phyloP scores from a whole-genome alignment of 2,888 invertebrate species.

The Cotesia congregata region DNA sequence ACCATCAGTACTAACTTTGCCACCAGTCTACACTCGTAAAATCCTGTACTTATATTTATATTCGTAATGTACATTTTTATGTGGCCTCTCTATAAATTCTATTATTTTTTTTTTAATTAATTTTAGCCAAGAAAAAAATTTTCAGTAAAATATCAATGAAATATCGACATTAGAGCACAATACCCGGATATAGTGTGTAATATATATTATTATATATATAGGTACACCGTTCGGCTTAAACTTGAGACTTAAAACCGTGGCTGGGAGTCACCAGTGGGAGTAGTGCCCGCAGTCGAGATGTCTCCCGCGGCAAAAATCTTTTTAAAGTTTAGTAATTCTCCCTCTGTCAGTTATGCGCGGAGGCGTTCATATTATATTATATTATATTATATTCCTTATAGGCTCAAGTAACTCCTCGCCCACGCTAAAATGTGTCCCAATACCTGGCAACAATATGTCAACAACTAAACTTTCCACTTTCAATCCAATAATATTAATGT shows the following conservation, averaged over 20 bases:
- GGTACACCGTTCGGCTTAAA: background rate
- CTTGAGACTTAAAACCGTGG: background rate
- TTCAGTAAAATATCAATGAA: no score
- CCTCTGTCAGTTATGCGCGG: constrained; percentile 43
- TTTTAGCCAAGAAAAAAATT: no score
- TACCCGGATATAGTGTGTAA: background rate
- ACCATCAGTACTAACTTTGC: constrained; percentile 11
- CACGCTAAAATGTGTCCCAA: constrained; percentile 56
- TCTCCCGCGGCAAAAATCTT: background rate
- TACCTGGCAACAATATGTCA: constrained; percentile 63
- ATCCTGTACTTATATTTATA: no score
- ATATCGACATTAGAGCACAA: background rate
- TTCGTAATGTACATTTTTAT: no score
- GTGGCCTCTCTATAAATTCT: no score
- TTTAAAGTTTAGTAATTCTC: constrained; percentile 31
- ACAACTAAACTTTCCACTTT: constrained; percentile 36
- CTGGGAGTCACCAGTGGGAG: constrained; percentile 43
- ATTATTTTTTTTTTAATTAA: no score
- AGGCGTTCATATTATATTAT: constrained; percentile 58
- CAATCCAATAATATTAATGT: constrained; percentile 8
- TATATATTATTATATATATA: background rate
- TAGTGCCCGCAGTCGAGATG: constrained; percentile 29
- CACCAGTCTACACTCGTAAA: no score
- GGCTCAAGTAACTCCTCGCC: constrained; percentile 58
- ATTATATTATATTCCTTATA: constrained; percentile 64